Conservation (phyloP, 2,888 invertebrate genomes). For the Resseliella maxima region DNA sequence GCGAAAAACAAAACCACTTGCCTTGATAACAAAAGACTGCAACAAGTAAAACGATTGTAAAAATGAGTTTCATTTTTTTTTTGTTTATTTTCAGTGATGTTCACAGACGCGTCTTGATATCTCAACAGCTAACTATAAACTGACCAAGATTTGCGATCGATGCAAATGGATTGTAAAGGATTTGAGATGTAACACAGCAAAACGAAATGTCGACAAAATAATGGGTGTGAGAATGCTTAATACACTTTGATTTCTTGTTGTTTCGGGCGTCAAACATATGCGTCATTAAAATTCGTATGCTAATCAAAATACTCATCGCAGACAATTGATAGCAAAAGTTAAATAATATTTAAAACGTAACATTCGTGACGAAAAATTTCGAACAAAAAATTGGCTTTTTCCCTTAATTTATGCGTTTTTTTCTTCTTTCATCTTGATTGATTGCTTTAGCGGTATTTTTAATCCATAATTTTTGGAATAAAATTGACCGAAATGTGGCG, state of each 20-base stretch:
- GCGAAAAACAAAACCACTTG: neutral
- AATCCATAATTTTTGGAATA: neutral
- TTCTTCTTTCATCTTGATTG: neutral
- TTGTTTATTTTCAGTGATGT: no score
- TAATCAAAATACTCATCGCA: neutral
- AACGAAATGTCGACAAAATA: neutral
- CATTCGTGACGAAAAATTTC: no score
- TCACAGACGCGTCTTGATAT: neutral
- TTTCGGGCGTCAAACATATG: neutral
- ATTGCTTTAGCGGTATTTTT: neutral
- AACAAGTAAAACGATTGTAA: neutral
- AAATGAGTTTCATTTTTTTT: neutral
- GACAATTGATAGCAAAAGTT: neutral
- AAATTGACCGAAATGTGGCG: neutral
- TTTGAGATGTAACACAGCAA: constrained; percentile 7
- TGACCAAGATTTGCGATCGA: neutral
- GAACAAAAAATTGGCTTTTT: no score
- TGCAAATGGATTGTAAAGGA: constrained; percentile 12
- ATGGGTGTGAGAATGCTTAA: neutral
- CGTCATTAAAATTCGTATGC: neutral
- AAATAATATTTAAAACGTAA: neutral
- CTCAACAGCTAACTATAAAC: neutral
- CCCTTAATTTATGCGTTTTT: neutral
- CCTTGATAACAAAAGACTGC: constrained; percentile 33
- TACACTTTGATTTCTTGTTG: neutral